phyloP scores from a whole-genome alignment of 2,888 invertebrate genomes.

The Lysandra coridon region DNA sequence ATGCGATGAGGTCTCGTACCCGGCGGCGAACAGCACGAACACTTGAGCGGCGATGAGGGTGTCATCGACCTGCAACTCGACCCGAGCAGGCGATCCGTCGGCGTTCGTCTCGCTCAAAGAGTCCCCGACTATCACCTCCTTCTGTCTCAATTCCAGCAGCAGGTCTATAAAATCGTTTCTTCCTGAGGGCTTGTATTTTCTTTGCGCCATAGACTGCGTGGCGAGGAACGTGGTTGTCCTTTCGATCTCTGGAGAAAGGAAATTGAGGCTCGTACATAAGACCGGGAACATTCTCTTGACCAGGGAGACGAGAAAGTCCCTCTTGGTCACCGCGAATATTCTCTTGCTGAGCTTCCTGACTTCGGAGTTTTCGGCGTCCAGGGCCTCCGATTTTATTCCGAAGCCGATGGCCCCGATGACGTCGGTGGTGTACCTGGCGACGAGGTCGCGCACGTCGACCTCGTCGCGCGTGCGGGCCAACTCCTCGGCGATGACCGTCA shows the following conservation, averaged over 20 bases:
- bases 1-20: slow-evolving; percentile 53
- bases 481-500: slow-evolving; percentile 49
- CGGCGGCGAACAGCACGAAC: slow-evolving; percentile 52
- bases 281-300: slow-evolving; percentile 55
- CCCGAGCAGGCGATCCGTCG: slow-evolving; percentile 37
- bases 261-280: slow-evolving; percentile 47
- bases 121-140: slow-evolving; percentile 38
- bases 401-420: slow-evolving; percentile 44
- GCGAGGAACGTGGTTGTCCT: slow-evolving; percentile 45
- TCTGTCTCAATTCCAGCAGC: slow-evolving; percentile 38
- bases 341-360: slow-evolving; percentile 42
- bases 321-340: slow-evolving; percentile 48
- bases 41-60: slow-evolving; percentile 46
- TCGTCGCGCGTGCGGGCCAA: slow-evolving; percentile 45
- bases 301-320: slow-evolving; percentile 45
- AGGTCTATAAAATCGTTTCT: slow-evolving; percentile 41
- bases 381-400: slow-evolving; percentile 42
- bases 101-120: slow-evolving; percentile 37
- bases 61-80: slow-evolving; percentile 38
- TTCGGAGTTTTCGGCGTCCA: slow-evolving; percentile 41
- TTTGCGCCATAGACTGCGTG: slow-evolving; percentile 35
- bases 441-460: slow-evolving; percentile 57
- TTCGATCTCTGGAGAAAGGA: slow-evolving; percentile 46
- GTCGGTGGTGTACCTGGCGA: slow-evolving; percentile 48
- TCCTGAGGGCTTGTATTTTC: slow-evolving; percentile 38